Evolutionary conservation across 2,113 vertebrate genomes (phyloP), one percentile per base, ranked within the genome.

Genomic region (Pteropus alecto): DNA sequence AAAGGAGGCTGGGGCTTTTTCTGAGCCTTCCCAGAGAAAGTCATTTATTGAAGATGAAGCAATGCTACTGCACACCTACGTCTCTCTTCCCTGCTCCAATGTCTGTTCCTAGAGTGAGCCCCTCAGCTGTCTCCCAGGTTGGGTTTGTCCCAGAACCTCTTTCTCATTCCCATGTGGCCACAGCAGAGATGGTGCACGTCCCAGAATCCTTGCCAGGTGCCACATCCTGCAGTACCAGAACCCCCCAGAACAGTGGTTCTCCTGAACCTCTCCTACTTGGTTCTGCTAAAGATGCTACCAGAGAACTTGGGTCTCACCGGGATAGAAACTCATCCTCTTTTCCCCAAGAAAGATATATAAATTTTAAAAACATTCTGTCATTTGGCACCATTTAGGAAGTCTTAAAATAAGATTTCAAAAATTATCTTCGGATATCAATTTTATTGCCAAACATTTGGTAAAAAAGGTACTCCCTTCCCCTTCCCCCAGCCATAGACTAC

Each of bases 371-470:
- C 33, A 93, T 70, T 51, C 30, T 71, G 54, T 86, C 41, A 22
- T 82, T 89, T 81, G 43, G 35, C 58, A 90, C 60, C 65, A 63
- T 51, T 54, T 43, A 96, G 68, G n/a, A 90, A 86, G 18, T n/a
- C 22, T 41, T 73, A 81, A 70, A 84, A 60, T 30, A 78, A 92
- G 56, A 82, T 68, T 46, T 78, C 56, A 46, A 79, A 87, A 56
- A 48, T 87, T 83, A 77, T 67, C 38, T 73, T 65, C 54, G 81
- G 30, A 79, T 65, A 56, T 88, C 71, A 88, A 30, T 65, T 94
- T 97, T 96, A 97, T 96, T 97, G 90, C 88, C 85, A 94, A 91
- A 95, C 68, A 77, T 60, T 82, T 84, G 60, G 74, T 96, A 90
- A 93, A 96, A 76, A 93, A 81, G n/a, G 46, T 46, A 73, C 60